Evolutionary conservation across 2,888 invertebrate genomes (phyloP).

Genomic region (Epinotia nisella): DNA sequence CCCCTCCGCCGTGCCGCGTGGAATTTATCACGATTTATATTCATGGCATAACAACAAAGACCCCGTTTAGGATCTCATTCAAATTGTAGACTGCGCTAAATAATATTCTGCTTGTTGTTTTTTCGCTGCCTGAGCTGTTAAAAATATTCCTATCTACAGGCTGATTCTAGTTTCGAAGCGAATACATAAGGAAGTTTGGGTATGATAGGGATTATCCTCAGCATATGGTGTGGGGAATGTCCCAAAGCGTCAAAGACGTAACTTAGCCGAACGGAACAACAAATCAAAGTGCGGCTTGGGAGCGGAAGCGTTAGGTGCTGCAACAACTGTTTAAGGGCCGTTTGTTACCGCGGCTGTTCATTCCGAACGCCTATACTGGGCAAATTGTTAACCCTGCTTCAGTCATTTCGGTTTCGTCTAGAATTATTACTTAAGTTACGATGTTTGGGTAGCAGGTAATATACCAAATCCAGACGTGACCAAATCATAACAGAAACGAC

Average conservation of each 20-base stretch:
- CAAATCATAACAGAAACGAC: neutral
- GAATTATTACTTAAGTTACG: constrained; percentile 22
- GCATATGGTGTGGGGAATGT: constrained; percentile 75
- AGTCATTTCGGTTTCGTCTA: constrained; percentile 25
- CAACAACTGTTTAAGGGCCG: constrained; percentile 70
- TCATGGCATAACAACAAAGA: constrained; percentile 84
- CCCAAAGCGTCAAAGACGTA: constrained; percentile 70
- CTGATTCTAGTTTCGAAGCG: constrained; percentile 8
- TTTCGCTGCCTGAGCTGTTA: constrained; percentile 30
- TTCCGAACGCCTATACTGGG: constrained; percentile 43
- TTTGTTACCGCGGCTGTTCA: constrained; percentile 62
- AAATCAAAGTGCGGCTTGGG: constrained; percentile 79
- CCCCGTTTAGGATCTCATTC: constrained; percentile 78
- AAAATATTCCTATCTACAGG: constrained; percentile 24
- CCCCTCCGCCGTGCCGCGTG: constrained; percentile 63
- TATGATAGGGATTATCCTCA: constrained; percentile 43
- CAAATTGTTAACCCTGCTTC: constrained; percentile 37
- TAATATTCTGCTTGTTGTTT: constrained; percentile 55
- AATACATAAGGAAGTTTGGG: neutral
- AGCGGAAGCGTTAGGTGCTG: constrained; percentile 74
- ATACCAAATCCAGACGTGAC: neutral
- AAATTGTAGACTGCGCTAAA: constrained; percentile 72
- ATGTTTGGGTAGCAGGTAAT: neutral
- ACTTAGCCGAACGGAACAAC: constrained; percentile 73
- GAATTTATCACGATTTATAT: constrained; percentile 87